A percentile compares a stretch with the other conserved stretches of the same genome.
These are phyloP conservation scores for Flexamia atlantica DNA, from an alignment of 2,888 invertebrate genomes.

Conservation along the genomic window DNA sequence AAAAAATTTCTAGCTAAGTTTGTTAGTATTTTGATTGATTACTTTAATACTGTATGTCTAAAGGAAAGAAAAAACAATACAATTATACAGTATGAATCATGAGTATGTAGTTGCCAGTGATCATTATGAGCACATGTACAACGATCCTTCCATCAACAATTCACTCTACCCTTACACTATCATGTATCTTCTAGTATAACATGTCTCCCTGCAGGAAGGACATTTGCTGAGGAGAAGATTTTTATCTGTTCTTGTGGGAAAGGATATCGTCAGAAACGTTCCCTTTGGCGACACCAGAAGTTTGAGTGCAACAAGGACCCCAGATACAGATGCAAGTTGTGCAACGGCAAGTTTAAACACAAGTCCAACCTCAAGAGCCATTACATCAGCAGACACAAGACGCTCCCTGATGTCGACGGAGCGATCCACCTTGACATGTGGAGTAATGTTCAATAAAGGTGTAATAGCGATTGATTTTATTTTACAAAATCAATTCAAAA, in stretches of 20 bases:
- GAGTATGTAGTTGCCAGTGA: too few species aligned
- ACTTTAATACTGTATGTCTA: too few species aligned
- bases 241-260: conserved; percentile 49
- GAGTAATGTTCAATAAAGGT: neutral
- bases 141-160: too few species aligned
- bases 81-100: too few species aligned
- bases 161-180: too few species aligned
- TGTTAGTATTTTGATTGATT: too few species aligned
- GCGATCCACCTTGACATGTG: neutral
- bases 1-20: too few species aligned
- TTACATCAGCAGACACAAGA: conserved; percentile 32
- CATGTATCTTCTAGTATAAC: neutral
- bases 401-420: neutral
- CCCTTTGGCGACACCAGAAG: conserved; percentile 33
- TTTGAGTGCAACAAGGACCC: conserved; percentile 73
- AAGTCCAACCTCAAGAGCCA: conserved; percentile 65
- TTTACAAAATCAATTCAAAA: too few species aligned
- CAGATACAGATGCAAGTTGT: conserved; percentile 73
- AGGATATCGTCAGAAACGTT: conserved; percentile 37
- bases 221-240: neutral
- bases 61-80: too few species aligned
- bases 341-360: conserved; percentile 70
- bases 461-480: too few species aligned
- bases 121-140: too few species aligned
- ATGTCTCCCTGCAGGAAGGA: neutral